Percentiles rank a stretch among this genome's conserved stretches.
These are phyloP conservation scores for Holacanthella duospinosa DNA, from an alignment of 2,888 invertebrate genomes.

Conservation along the genomic window DNA sequence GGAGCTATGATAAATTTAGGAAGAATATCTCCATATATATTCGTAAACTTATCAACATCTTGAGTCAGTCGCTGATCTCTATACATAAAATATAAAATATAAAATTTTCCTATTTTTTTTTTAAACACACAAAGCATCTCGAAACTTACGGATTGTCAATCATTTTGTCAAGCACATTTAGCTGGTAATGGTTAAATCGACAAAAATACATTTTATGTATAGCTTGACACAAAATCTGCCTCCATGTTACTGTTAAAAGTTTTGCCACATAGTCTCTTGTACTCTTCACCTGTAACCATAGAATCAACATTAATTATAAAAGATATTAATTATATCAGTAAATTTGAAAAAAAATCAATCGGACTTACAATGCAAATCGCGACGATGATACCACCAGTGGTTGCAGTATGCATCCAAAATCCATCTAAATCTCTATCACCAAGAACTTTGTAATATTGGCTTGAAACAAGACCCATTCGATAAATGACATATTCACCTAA, in stretches of 20 bases:
- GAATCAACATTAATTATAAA: too few relatives aligned
- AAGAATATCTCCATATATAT: conserved; percentile 31
- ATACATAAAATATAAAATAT: conserved; percentile 1
- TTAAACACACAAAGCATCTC: background rate
- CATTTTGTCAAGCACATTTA: conserved; percentile 31
- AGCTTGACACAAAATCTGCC: conserved; percentile 43
- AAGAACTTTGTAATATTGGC: conserved; percentile 46
- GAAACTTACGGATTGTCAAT: conserved; percentile 34
- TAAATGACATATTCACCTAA: conserved; percentile 24
- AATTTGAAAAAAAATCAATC: too few relatives aligned
- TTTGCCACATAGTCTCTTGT: conserved; percentile 43
- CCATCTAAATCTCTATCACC: conserved; percentile 43
- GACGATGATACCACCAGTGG: conserved; percentile 37
- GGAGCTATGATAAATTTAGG: conserved; percentile 42
- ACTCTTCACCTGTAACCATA: conserved; percentile 44
- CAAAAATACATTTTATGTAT: conserved; percentile 47
- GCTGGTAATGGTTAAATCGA: conserved; percentile 39
- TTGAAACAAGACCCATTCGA: conserved; percentile 47
- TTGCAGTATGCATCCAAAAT: conserved; percentile 41
- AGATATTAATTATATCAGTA: too few relatives aligned
- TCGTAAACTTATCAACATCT: conserved; percentile 34
- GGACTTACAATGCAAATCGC: conserved; percentile 43
- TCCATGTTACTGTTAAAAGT: conserved; percentile 45
- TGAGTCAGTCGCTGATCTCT: conserved; percentile 37
- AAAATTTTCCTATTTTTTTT: too few relatives aligned